These are phyloP conservation scores for Darwinula stevensoni DNA, from an alignment of 2,888 invertebrate species.

Conservation along the genomic window DNA sequence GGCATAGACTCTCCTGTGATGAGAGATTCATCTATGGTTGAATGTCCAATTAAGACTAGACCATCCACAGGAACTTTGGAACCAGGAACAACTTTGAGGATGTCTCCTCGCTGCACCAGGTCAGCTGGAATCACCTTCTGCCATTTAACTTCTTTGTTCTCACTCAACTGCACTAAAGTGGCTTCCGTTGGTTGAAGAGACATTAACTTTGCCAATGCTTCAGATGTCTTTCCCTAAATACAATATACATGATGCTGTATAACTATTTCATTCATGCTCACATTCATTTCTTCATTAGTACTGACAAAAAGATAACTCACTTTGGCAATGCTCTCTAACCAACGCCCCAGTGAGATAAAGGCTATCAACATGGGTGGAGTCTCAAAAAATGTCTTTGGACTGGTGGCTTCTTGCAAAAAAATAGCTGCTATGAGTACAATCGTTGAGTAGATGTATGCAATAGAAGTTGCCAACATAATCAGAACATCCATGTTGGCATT, in stretches of 20 bases:
- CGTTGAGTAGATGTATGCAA: slow-evolving; percentile 73
- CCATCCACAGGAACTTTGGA: slow-evolving; percentile 94
- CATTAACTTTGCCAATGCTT: slow-evolving; percentile 70
- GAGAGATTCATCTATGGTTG: slow-evolving; percentile 79
- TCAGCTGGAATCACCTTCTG: slow-evolving; percentile 63
- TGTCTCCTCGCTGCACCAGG: slow-evolving; percentile 67
- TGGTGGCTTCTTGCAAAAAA: slow-evolving; percentile 37
- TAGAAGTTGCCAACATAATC: slow-evolving; percentile 91
- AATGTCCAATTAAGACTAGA: slow-evolving; percentile 54
- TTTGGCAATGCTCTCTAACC: slow-evolving; percentile 95
- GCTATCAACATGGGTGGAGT: slow-evolving; percentile 95
- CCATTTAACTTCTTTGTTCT: slow-evolving; percentile 29
- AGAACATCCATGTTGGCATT: slow-evolving; percentile 97
- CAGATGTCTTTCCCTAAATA: slow-evolving; percentile 79
- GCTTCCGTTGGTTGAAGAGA: slow-evolving; percentile 91
- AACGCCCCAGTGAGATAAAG: slow-evolving; percentile 82
- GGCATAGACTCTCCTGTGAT: slow-evolving; percentile 98
- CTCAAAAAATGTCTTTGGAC: slow-evolving; percentile 94
- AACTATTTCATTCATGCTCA: no score
- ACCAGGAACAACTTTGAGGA: slow-evolving; percentile 69
- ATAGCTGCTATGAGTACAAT: slow-evolving; percentile 53
- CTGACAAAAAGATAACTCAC: no score
- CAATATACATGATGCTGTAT: no score
- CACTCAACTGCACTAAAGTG: slow-evolving; percentile 42
- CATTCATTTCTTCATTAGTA: slow-evolving; percentile 1